These are phyloP conservation scores for Oasisia sp. DNA, from an alignment of 2,888 invertebrate species.

Conservation along the genomic window DNA sequence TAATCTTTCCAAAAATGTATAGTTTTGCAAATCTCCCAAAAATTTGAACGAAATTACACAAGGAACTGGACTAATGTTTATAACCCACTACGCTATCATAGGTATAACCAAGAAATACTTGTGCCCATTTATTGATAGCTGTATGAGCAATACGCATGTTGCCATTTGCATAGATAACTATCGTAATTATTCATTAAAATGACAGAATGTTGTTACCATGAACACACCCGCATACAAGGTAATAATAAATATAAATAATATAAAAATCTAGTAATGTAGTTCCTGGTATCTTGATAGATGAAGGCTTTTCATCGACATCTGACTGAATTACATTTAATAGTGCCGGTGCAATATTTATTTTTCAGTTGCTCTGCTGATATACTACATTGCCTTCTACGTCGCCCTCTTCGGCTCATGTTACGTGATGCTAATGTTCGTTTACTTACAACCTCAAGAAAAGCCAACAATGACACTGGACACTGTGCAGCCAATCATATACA, in stretches of 20 bases:
- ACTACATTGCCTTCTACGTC: background rate
- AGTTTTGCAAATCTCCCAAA: too few relatives aligned
- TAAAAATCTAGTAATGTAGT: background rate
- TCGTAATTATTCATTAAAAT: too few relatives aligned
- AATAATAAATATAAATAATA: background rate
- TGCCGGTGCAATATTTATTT: background rate
- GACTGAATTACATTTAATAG: background rate
- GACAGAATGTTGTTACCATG: background rate
- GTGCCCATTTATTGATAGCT: background rate
- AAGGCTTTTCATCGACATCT: background rate
- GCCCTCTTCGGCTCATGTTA: background rate
- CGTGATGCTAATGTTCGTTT: background rate
- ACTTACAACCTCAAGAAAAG: background rate
- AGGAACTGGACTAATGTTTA: too few relatives aligned
- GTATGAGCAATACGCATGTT: too few relatives aligned
- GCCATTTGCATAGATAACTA: too few relatives aligned
- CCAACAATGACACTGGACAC: background rate
- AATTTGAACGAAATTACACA: too few relatives aligned
- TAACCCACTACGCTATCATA: background rate
- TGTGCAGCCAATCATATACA: conserved; percentile 10
- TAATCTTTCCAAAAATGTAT: too few relatives aligned
- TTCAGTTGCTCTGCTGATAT: conserved; percentile 9
- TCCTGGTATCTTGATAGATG: background rate
- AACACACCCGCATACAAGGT: background rate
- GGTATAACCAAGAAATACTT: background rate